These are phyloP conservation scores for Asarcornis scutulata DNA, from an alignment of 2,113 vertebrate genomes.

Conservation along the genomic window DNA sequence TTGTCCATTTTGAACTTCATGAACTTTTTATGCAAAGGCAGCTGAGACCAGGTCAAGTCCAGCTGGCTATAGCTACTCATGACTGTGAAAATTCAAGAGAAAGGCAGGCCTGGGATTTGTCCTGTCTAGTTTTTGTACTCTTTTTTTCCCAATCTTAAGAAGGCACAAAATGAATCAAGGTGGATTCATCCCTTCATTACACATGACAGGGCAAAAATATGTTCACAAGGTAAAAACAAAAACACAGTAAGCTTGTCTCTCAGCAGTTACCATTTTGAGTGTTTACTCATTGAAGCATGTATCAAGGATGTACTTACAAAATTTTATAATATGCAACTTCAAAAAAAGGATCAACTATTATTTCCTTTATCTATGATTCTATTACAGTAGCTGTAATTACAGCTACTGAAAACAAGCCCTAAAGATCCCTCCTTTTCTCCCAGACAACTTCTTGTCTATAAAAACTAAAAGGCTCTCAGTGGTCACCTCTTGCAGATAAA, in stretches of 20 bases:
- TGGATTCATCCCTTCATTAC: not conserved
- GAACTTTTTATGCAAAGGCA: not conserved
- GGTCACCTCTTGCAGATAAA: not conserved
- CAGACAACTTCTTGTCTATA: conserved; percentile 6
- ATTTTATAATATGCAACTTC: not conserved
- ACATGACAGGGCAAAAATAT: not conserved
- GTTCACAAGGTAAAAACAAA: not conserved
- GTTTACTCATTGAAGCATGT: not conserved
- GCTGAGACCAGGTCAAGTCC: fast-evolving
- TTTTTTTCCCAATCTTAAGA: not conserved
- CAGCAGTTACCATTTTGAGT: not conserved
- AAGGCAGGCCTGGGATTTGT: not conserved
- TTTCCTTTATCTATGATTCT: not conserved
- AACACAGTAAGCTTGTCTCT: not conserved
- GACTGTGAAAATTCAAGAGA: not conserved
- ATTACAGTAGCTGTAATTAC: not conserved
- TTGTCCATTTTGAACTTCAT: too few species aligned
- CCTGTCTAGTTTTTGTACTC: not conserved
- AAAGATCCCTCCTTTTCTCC: not conserved
- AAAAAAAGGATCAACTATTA: not conserved
- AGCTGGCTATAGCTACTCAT: not conserved
- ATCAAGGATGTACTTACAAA: not conserved
- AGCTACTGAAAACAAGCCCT: not conserved
- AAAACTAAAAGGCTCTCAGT: conserved; percentile 22
- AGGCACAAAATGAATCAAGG: not conserved